These are phyloP conservation scores for Idaea straminata DNA, from an alignment of 2,888 invertebrate species.

Conservation along the genomic window DNA sequence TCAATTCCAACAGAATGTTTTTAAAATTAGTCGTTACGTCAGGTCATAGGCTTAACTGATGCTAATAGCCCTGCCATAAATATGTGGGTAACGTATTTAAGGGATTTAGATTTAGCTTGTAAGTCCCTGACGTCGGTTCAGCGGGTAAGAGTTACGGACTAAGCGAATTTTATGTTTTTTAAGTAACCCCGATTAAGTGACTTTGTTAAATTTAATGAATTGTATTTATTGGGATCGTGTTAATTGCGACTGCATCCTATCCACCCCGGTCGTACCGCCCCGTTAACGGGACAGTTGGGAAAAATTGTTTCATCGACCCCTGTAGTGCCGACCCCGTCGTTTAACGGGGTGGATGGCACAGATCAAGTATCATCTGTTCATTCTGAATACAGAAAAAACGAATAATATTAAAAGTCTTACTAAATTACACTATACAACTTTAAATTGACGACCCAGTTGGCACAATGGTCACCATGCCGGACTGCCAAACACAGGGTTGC, in stretches of 20 bases:
- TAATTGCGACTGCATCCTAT: no score
- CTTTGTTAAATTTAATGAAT: constrained; percentile 21
- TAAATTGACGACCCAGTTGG: no score
- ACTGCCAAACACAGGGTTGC: no score
- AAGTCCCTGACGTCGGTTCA: constrained; percentile 68
- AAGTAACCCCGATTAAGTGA: constrained; percentile 39
- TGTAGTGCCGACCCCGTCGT: no score
- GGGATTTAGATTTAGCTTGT: constrained; percentile 73
- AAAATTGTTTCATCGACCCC: no score
- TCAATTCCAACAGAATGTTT: constrained; percentile 36
- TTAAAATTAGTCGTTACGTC: constrained; percentile 45
- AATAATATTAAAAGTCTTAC: not conserved
- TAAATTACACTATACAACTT: not conserved
- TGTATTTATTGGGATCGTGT: not conserved
- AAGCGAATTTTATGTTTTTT: constrained; percentile 48
- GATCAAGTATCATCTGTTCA: no score
- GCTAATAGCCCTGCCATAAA: constrained; percentile 74
- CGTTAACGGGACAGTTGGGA: no score
- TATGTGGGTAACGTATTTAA: constrained; percentile 72
- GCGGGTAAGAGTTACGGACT: constrained; percentile 48
- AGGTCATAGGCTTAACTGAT: constrained; percentile 60
- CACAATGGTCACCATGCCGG: no score
- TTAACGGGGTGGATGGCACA: no score
- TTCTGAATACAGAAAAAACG: not conserved
- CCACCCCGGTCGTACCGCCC: no score